Evolutionary conservation across 2,888 invertebrate species (phyloP).

Genomic region (Dugesia japonica): DNA sequence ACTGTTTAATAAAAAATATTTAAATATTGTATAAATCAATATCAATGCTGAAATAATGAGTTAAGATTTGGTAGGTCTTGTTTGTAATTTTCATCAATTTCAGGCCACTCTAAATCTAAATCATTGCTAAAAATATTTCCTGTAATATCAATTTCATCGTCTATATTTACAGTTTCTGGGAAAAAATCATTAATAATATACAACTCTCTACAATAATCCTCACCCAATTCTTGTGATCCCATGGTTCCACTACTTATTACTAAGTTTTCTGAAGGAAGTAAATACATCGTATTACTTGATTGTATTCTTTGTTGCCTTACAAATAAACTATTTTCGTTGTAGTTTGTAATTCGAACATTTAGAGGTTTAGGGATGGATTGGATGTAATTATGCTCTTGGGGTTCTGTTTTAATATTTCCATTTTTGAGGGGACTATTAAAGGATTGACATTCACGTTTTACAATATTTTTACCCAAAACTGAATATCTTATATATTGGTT

Average conservation of each 20-base stretch:
- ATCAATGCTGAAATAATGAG: neutral
- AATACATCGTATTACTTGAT: neutral
- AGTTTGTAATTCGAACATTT: neutral
- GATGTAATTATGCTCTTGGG: neutral
- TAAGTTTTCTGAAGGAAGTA: slow-evolving; percentile 11
- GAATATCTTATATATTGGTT: slow-evolving; percentile 14
- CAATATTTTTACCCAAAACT: neutral
- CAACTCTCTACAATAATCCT: slow-evolving; percentile 20
- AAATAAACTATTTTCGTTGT: neutral
- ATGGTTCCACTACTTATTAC: neutral
- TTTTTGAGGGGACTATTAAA: neutral
- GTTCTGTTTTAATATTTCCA: neutral
- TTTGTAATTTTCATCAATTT: slow-evolving; percentile 15
- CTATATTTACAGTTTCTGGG: slow-evolving; percentile 1
- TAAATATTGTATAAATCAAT: slow-evolving; percentile 7
- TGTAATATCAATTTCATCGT: slow-evolving; percentile 9
- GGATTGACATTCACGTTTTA: slow-evolving; percentile 2
- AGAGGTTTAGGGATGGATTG: neutral
- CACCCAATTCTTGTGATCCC: slow-evolving; percentile 1
- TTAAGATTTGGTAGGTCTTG: neutral
- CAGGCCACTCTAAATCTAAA: slow-evolving; percentile 10
- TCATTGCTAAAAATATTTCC: slow-evolving; percentile 8
- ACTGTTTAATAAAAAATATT: slow-evolving; percentile 17
- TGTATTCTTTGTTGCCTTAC: neutral
- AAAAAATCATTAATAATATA: slow-evolving; percentile 14